Evolutionary conservation across 2,888 invertebrate genomes (phyloP).

Genomic region (Mythimna ferrago): DNA sequence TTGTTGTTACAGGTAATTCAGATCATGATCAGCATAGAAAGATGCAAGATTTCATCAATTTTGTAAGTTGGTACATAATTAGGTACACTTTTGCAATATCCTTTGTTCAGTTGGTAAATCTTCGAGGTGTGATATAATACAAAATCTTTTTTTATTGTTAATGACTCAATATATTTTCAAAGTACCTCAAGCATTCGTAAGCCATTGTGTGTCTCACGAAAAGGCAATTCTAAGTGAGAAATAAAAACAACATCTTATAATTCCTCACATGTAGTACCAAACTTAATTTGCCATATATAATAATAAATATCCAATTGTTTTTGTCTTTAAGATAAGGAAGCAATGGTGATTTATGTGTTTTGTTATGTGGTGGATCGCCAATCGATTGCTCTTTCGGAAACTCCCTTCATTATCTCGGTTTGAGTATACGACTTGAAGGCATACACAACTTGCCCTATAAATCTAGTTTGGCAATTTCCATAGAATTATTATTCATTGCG

Average conservation of each 20-base stretch:
- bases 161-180: background rate
- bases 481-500: conserved; percentile 57
- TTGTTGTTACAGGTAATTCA: conserved; percentile 70
- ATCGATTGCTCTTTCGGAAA: conserved; percentile 48
- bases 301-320: conserved; percentile 53
- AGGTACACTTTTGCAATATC: background rate
- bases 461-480: conserved; percentile 58
- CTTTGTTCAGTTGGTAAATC: too few species aligned
- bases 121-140: too few species aligned
- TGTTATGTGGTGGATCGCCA: conserved; percentile 52
- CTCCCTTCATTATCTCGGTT: conserved; percentile 53
- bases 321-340: conserved; percentile 57
- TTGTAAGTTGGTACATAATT: conserved; percentile 34
- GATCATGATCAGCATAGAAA: conserved; percentile 14
- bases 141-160: too few species aligned
- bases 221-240: background rate
- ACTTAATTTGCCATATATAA: conserved; percentile 34
- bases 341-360: conserved; percentile 66
- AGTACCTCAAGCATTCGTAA: background rate
- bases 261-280: background rate
- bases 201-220: background rate
- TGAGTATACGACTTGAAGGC: conserved; percentile 40
- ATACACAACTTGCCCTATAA: conserved; percentile 50
- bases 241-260: background rate
- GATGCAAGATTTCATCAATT: background rate